phyloP scores from a whole-genome alignment of 2,797 vertebrate species.

The Melanotaenia pygmaea region DNA sequence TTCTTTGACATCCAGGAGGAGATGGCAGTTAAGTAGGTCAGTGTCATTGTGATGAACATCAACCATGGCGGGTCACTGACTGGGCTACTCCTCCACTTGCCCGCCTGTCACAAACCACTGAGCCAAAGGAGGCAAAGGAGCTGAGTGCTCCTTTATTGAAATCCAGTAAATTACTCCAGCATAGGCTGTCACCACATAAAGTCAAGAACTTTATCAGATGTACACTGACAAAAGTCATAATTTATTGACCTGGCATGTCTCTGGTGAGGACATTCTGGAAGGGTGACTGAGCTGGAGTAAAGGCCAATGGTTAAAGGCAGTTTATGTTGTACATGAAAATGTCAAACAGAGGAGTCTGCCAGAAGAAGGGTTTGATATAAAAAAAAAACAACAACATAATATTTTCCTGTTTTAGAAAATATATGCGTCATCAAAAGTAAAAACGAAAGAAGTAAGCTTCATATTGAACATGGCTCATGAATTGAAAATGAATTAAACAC shows the following conservation, averaged over 20 bases:
- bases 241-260: constrained; percentile 71
- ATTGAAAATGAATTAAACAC: neutral
- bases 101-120: constrained; percentile 73
- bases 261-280: constrained; percentile 50
- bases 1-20: constrained; percentile 75
- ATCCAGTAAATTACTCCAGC: constrained; percentile 67
- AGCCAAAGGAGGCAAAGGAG: constrained; percentile 58
- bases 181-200: constrained; percentile 52
- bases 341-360: constrained; percentile 36
- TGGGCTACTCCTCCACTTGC: constrained; percentile 74
- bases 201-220: constrained; percentile 79
- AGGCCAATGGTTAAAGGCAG: constrained; percentile 47
- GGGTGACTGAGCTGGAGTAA: constrained; percentile 30
- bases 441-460: neutral
- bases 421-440: neutral
- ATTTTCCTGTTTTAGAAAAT: neutral
- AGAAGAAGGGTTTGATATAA: neutral
- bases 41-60: constrained; percentile 83
- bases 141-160: constrained; percentile 74
- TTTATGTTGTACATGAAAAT: constrained; percentile 55
- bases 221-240: constrained; percentile 70
- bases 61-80: constrained; percentile 72
- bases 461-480: neutral
- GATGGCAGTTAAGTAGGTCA: constrained; percentile 83
- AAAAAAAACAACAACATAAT: neutral